Percentiles rank a stretch among this genome's conserved stretches.
Conservation (phyloP, 1,140 invertebrate species). For the Colletes gigas region DNA sequence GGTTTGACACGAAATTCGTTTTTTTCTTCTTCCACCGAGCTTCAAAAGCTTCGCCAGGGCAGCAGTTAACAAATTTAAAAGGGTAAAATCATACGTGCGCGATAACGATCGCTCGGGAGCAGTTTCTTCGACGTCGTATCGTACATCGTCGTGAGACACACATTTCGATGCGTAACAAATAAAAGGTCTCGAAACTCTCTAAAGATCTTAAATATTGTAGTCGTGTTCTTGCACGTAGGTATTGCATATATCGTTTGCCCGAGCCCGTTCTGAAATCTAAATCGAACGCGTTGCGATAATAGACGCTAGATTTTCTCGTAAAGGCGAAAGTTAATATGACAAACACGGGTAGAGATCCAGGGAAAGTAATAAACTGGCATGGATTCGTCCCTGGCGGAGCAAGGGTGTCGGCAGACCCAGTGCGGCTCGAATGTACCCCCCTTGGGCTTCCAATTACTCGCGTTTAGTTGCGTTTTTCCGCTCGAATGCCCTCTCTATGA, state of each 20-base stretch:
- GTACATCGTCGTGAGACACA: no score
- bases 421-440: slow-evolving; percentile 53
- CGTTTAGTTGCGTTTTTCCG: slow-evolving; percentile 81
- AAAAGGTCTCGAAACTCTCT: neutral
- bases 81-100: neutral
- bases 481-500: slow-evolving; percentile 79
- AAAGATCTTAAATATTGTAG: no score
- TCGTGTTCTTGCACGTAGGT: no score
- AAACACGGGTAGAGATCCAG: slow-evolving; percentile 19
- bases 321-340: neutral
- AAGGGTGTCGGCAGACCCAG: slow-evolving; percentile 55
- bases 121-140: neutral
- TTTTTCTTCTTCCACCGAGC: slow-evolving; percentile 44
- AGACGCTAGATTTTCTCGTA: neutral
- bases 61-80: slow-evolving; percentile 43
- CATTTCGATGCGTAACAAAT: neutral
- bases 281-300: neutral
- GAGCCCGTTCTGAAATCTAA: neutral
- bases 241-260: neutral
- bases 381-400: slow-evolving; percentile 57
- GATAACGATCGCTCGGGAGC: neutral
- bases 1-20: slow-evolving; percentile 62
- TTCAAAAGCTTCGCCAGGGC: slow-evolving; percentile 56
- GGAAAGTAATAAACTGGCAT: slow-evolving; percentile 43
- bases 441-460: slow-evolving; percentile 79